Evolutionary conservation across 1,140 invertebrate species (phyloP).

Genomic region (Paraescarpia echinospica): DNA sequence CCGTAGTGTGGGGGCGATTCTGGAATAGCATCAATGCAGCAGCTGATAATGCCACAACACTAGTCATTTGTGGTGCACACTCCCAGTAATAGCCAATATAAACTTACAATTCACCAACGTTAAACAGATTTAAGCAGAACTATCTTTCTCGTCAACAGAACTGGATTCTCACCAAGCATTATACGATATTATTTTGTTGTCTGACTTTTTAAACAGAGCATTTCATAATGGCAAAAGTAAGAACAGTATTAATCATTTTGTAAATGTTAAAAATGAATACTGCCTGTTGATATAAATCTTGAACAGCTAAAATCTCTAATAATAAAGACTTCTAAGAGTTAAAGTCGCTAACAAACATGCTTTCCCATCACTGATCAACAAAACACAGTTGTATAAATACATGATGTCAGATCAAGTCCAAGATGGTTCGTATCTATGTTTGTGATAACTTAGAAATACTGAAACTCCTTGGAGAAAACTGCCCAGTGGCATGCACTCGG

Average conservation of each 20-base stretch:
- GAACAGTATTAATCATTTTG: not conserved
- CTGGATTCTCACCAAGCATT: not conserved
- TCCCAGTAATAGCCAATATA: not conserved
- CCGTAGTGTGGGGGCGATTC: not conserved
- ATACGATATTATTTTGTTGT: not conserved
- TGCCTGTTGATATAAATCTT: not conserved
- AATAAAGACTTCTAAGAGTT: not conserved
- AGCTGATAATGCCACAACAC: not conserved
- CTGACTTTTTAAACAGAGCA: not conserved
- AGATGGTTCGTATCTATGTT: not conserved
- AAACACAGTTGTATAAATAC: not conserved
- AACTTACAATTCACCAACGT: not conserved
- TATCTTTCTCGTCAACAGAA: not conserved
- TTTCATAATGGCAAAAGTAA: not conserved
- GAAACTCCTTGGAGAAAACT: not conserved
- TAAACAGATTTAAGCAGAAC: not conserved
- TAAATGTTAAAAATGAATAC: not conserved
- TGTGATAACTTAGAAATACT: not conserved
- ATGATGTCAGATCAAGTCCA: not conserved
- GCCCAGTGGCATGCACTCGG: not conserved
- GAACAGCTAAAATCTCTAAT: too few relatives aligned
- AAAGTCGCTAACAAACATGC: not conserved
- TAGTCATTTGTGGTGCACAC: not conserved
- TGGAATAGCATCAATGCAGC: not conserved
- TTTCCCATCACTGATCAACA: not conserved